A percentile compares a stretch with the other conserved stretches of the same genome.
phyloP scores from a whole-genome alignment of 2,888 invertebrate species.

The Prosapia bicincta region DNA sequence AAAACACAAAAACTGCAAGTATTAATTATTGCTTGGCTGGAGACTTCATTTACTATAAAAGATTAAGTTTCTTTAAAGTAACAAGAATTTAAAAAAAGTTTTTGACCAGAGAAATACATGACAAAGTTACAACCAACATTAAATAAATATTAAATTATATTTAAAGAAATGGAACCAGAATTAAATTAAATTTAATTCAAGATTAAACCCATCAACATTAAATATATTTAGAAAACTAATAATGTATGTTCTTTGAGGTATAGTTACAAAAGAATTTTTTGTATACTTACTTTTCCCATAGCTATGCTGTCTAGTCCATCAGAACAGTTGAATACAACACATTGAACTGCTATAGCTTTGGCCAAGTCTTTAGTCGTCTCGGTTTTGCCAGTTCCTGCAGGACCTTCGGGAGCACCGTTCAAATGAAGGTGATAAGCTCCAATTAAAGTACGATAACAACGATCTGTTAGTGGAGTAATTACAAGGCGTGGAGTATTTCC shows the following conservation, averaged over 20 bases:
- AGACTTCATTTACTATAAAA: no score
- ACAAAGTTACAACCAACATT: no score
- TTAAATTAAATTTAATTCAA: neutral
- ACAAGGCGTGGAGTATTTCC: conserved; percentile 76
- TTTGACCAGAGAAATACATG: no score
- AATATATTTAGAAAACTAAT: no score
- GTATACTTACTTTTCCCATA: conserved; percentile 65
- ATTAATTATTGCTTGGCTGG: no score
- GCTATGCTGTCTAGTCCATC: conserved; percentile 82
- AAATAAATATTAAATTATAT: no score
- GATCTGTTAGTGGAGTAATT: conserved; percentile 69
- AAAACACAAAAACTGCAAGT: no score
- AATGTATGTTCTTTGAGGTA: no score
- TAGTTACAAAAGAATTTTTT: no score
- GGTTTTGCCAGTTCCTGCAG: conserved; percentile 86
- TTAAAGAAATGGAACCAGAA: neutral
- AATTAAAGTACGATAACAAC: conserved; percentile 79
- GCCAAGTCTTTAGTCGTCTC: conserved; percentile 91
- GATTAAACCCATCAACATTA: no score
- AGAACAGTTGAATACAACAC: conserved; percentile 85
- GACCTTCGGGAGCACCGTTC: conserved; percentile 82
- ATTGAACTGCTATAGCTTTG: conserved; percentile 87
- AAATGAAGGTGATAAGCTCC: conserved; percentile 80
- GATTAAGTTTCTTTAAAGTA: no score
- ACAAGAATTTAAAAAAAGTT: no score